Evolutionary conservation across 1,140 invertebrate species (phyloP), one percentile per base, ranked within the genome.

Genomic region (Heliconius hewitsoni): DNA sequence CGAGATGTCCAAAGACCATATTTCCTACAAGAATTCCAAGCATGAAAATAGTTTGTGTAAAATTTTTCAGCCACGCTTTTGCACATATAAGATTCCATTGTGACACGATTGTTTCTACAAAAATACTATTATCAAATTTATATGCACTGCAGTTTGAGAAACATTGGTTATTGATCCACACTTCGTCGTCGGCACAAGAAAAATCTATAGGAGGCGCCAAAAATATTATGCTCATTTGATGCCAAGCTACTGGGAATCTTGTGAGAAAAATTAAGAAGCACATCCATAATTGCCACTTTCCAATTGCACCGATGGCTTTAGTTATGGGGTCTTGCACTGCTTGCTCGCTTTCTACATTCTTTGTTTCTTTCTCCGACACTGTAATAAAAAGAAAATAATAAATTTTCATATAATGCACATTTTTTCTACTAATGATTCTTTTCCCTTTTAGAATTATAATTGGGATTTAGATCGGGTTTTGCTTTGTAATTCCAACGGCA

Each of bases 41-140:
- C 97, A 98, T 97, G 72, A 97, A 97, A 30, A 96, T 95, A 3
- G 96, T 96, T 86, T 98, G 97, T 1, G 96, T 96, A 3, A 97
- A 85, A 90, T 97, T 97, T 18, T 96, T 95, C 72, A 97, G 89
- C 89, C 96, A 96, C 27, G 91, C 88, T 77, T 91, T 94, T 4
- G 96, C 94, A 76, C 97, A 98, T 0, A 97, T 95, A 9, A 98
- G 95, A 89, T 97, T 91, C 97, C 97, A 98, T 95, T 97, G 95
- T 0, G 96, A 97, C 30, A 96, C 91, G 8, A 97, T 97, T 0
- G 97, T 97, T 82, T 97, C 95, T 30, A 95, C 90, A 85, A 98
- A 98, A 34, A 96, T 90, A 34, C 91, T 95, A 18, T 94, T 95
- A 78, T 97, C 95, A 76, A 96, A 97, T 77, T 91, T 91, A 78